Base-by-base conservation (phyloP, 53 echinoderm and acorn worm species). In the Arbacia lixula region DNA sequence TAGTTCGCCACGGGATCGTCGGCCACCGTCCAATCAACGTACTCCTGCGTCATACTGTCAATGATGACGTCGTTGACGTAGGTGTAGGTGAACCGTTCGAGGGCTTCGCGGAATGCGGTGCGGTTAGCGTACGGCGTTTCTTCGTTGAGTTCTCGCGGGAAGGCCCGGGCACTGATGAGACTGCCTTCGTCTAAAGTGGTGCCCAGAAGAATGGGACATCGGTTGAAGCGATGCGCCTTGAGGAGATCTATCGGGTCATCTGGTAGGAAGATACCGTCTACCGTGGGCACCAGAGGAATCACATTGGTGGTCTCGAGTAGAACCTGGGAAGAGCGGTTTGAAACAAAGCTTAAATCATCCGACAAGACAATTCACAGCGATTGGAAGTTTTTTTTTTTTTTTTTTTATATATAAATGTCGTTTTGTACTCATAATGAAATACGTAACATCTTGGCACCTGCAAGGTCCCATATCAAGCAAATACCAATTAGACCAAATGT, bases 1-100 rank as follows among this genome's bases (percentile, higher is more conserved):
- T 92, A 89, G 56, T 92, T 92, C 12, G 89, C 84, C 16, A 49
- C 51, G 8, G 61, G 77, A 51, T 92, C 83, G 49, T 92, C 93
- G 17, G 89, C 84, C 0, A 68, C 0, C 1, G 76, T 67, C 93
- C 93, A 92, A 53, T 92, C 89, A 6, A 87, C 63, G 84, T 92
- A 92, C 38, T 92, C 74, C 14, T 83, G 89, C 79, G 83, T 89
- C 11, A 91, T 77, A 0, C 71, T 33, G 57, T 91, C 64, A 16
- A 83, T 28, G 52, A 84, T 76, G 36, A 91, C 31, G 27, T 91
- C 87, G 46, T 77, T 84, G 29, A 84, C 78, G 53, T 85, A 91
- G 2, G 87, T 85, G 55, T 81, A 75, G 11, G 74, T 71, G 40
- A 76, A 91, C 2, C 42, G 62, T 17, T 64, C 41, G 4, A 87